These are phyloP conservation scores for Xylocampa areola DNA, from an alignment of 2,888 invertebrate species.

Conservation along the genomic window DNA sequence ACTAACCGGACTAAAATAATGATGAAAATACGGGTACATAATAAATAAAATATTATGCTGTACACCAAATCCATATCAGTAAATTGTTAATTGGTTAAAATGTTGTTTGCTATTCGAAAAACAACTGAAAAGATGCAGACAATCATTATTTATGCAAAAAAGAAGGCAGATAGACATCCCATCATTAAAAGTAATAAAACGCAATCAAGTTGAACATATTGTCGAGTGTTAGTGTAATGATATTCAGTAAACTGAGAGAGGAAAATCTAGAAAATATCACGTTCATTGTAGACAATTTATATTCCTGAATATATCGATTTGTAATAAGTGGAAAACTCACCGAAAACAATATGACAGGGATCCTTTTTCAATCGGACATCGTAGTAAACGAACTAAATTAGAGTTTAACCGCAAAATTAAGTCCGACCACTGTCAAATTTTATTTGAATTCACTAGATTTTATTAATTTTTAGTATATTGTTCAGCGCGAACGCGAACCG, in stretches of 20 bases:
- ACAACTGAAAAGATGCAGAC: not conserved
- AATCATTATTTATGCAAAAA: not conserved
- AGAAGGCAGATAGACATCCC: not conserved
- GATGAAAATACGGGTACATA: no score
- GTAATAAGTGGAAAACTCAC: conserved; percentile 62
- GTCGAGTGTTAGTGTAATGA: not conserved
- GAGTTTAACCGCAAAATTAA: conserved; percentile 7
- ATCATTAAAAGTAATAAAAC: not conserved
- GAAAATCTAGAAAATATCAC: conserved; percentile 27
- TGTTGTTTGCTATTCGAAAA: no score
- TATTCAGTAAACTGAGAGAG: conserved; percentile 14
- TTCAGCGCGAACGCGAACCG: conserved; percentile 48
- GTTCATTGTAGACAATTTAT: conserved; percentile 53
- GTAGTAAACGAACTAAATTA: conserved; percentile 1
- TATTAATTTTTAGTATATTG: conserved; percentile 56
- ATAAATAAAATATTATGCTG: no score
- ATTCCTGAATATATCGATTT: conserved; percentile 67
- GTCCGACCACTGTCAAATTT: conserved; percentile 40
- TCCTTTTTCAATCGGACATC: conserved; percentile 9
- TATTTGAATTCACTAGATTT: conserved; percentile 42
- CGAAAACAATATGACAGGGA: conserved; percentile 54
- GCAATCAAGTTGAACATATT: not conserved
- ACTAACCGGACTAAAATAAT: no score
- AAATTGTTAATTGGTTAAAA: no score
- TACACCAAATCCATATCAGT: no score